phyloP scores from a whole-genome alignment of 2,888 invertebrate species.

The Megastigmus dorsalis region DNA sequence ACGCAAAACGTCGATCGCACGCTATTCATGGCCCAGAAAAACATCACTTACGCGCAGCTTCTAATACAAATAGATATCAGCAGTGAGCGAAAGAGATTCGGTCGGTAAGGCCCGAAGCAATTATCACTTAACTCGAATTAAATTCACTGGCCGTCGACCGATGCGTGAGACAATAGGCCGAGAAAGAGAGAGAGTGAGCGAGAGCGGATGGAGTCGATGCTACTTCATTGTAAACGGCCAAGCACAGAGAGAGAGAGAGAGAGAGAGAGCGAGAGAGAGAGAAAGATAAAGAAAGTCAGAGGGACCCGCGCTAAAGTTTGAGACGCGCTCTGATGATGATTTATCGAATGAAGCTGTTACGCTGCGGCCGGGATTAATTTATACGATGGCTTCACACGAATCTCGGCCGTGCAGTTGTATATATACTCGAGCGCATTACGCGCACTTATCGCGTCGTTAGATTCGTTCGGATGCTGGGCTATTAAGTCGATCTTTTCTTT shows the following conservation, averaged over 20 bases:
- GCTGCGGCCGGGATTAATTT: slow-evolving; percentile 30
- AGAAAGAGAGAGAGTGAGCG: too few relatives aligned
- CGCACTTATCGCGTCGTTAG: neutral
- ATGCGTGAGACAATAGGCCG: slow-evolving; percentile 53
- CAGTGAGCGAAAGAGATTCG: slow-evolving; percentile 42
- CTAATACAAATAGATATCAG: slow-evolving; percentile 36
- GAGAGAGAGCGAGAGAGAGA: slow-evolving; percentile 23
- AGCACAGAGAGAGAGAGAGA: slow-evolving; percentile 16
- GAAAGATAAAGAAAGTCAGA: slow-evolving; percentile 16
- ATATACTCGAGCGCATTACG: slow-evolving; percentile 1
- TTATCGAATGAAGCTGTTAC: slow-evolving; percentile 48
- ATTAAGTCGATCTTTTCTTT: too few relatives aligned
- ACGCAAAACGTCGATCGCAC: too few relatives aligned
- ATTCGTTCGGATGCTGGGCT: slow-evolving; percentile 9
- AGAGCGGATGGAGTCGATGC: slow-evolving; percentile 55
- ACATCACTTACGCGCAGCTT: neutral
- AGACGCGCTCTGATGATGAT: slow-evolving; percentile 41
- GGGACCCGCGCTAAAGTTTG: too few relatives aligned
- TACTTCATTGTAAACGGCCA: slow-evolving; percentile 51
- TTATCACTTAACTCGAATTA: slow-evolving; percentile 55
- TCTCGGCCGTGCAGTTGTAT: slow-evolving; percentile 6
- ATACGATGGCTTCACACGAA: slow-evolving; percentile 25
- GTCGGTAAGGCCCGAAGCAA: slow-evolving; percentile 37
- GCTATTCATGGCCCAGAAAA: neutral
- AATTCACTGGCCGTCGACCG: slow-evolving; percentile 41